These are phyloP conservation scores for Sminthurides aquaticus DNA, from an alignment of 2,888 invertebrate species.

Conservation along the genomic window DNA sequence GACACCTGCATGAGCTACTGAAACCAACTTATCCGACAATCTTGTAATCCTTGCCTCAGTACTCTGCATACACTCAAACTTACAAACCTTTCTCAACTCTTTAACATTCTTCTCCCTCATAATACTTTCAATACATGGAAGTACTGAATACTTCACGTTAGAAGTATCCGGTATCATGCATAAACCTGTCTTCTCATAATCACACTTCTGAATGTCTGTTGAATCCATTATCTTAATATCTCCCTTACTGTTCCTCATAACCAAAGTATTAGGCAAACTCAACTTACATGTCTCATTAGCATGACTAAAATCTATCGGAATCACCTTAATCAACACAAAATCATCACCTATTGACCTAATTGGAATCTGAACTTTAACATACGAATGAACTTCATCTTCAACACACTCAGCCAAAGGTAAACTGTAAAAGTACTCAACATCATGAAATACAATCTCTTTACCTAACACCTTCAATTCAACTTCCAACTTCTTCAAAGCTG, in stretches of 20 bases:
- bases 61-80: not conserved
- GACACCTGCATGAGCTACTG: constrained; percentile 1
- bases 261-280: not conserved
- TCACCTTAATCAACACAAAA: not conserved
- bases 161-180: not conserved
- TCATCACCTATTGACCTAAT: not conserved
- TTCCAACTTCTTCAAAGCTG: not conserved
- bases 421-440: not conserved
- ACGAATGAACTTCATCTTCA: not conserved
- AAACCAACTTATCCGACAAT: not conserved
- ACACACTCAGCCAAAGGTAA: not conserved
- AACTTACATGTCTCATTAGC: not conserved
- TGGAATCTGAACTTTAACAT: not conserved
- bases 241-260: not conserved
- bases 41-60: not conserved
- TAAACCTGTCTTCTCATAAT: not conserved
- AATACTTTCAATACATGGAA: constrained; percentile 4
- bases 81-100: not conserved
- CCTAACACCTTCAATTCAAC: not conserved
- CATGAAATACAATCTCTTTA: not conserved
- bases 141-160: not conserved
- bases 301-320: not conserved
- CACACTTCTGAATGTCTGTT: not conserved
- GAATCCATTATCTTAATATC: not conserved
- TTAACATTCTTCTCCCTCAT: not conserved